Percentiles rank a stretch among this genome's conserved stretches.
These are phyloP conservation scores for Rhinoptilus africanus DNA, from an alignment of 2,113 vertebrate genomes.

Conservation along the genomic window DNA sequence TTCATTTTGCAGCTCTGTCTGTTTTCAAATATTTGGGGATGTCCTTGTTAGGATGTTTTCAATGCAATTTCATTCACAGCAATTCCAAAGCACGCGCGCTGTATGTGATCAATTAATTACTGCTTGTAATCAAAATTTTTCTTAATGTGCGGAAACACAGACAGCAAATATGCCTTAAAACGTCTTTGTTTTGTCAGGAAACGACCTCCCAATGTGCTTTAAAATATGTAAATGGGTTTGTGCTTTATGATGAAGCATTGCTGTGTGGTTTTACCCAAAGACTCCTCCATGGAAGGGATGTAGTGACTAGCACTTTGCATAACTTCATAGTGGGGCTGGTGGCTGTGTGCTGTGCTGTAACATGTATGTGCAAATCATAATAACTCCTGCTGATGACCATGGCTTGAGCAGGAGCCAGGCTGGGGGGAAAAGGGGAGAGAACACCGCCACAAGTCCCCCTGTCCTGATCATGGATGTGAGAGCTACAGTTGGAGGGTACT, in stretches of 20 bases:
- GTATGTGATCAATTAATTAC: conserved; percentile 45
- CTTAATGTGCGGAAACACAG: not conserved
- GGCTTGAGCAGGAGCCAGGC: too few relatives aligned
- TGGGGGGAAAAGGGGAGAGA: too few relatives aligned
- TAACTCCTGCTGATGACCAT: too few relatives aligned
- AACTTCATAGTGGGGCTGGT: not conserved
- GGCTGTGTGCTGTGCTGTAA: not conserved
- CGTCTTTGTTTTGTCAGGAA: conserved; percentile 35
- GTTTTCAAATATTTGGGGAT: conserved; percentile 53
- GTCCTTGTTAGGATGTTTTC: conserved; percentile 49
- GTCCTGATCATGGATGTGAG: too few relatives aligned
- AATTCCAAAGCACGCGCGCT: not conserved
- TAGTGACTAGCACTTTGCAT: not conserved
- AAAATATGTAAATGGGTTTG: conserved; percentile 22
- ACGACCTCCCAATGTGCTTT: not conserved
- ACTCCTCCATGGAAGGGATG: not conserved
- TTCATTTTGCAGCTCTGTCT: conserved; percentile 40
- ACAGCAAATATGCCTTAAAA: conserved; percentile 10
- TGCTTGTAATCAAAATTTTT: conserved; percentile 25
- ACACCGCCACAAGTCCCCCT: not conserved
- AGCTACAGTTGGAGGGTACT: not conserved
- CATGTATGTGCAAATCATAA: too few relatives aligned
- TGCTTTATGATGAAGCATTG: not conserved
- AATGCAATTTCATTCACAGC: conserved; percentile 21
- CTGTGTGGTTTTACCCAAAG: not conserved